phyloP scores from a whole-genome alignment of 1,140 invertebrate genomes.

The Diplogasteroides magnus region DNA sequence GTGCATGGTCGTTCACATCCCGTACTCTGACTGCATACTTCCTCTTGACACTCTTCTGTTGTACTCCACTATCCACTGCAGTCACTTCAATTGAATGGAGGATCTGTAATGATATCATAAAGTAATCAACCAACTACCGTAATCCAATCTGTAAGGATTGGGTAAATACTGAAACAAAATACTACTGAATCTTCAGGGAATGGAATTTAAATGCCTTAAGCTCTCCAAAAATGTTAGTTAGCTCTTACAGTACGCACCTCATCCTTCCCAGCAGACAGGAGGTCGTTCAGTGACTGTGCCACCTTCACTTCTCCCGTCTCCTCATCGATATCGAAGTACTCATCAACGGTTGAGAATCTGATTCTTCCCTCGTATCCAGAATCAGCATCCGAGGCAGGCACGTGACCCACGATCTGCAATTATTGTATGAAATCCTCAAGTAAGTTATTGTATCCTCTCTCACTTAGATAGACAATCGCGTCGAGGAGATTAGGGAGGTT shows the following conservation, averaged over 20 bases:
- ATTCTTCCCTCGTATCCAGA: constrained; percentile 38
- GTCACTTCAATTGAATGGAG: constrained; percentile 20
- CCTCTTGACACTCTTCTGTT: constrained; percentile 61
- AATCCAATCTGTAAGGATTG: too few relatives aligned
- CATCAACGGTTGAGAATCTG: constrained; percentile 30
- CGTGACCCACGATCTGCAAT: constrained; percentile 7
- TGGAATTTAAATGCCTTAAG: too few relatives aligned
- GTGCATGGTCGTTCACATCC: constrained; percentile 89
- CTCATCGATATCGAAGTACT: constrained; percentile 25
- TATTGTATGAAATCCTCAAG: not conserved
- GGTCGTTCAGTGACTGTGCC: constrained; percentile 10
- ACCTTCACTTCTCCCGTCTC: not conserved
- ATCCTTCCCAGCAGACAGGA: not conserved
- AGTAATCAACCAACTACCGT: too few relatives aligned
- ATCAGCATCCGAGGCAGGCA: constrained; percentile 38
- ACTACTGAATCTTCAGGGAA: too few relatives aligned
- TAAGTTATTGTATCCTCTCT: too few relatives aligned
- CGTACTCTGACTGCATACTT: constrained; percentile 80
- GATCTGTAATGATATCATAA: constrained; percentile 32
- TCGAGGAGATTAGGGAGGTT: too few relatives aligned
- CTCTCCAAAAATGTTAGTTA: too few relatives aligned
- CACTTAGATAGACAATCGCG: too few relatives aligned
- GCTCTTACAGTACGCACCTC: not conserved
- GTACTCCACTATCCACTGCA: constrained; percentile 68
- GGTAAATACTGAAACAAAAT: too few relatives aligned